Percentiles rank a stretch among this genome's conserved stretches.
phyloP scores from a whole-genome alignment of 2,888 invertebrate species.

The Apodemia hepburni region DNA sequence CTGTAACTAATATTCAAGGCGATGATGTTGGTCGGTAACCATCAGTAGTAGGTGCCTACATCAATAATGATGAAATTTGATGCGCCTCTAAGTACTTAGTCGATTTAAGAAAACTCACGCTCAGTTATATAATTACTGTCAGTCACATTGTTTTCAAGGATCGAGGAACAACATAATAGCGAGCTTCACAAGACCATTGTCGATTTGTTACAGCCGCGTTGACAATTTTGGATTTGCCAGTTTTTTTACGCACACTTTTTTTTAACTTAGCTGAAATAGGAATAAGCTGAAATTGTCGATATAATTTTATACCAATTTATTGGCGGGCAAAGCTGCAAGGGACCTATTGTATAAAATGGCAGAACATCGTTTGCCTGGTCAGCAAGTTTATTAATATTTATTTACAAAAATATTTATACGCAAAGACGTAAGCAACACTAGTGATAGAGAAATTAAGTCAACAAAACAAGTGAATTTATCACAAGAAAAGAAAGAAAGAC shows the following conservation, averaged over 20 bases:
- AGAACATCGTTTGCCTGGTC: too few relatives aligned
- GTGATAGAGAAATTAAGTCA: slow-evolving; percentile 6
- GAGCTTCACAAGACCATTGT: slow-evolving; percentile 42
- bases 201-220: slow-evolving; percentile 45
- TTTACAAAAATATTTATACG: not conserved
- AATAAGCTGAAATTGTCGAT: too few relatives aligned
- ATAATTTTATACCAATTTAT: too few relatives aligned
- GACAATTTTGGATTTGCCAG: slow-evolving; percentile 36
- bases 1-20: too few relatives aligned
- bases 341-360: too few relatives aligned
- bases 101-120: not conserved
- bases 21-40: too few relatives aligned
- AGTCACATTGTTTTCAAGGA: not conserved
- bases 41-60: not conserved
- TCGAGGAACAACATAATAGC: slow-evolving; percentile 22
- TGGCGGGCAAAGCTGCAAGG: too few relatives aligned
- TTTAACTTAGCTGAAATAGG: too few relatives aligned
- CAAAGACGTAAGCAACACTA: not conserved
- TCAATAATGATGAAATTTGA: not conserved
- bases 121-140: not conserved
- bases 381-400: too few relatives aligned
- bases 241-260: slow-evolving; percentile 9
- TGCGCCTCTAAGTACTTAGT: not conserved
- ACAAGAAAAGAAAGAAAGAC: slow-evolving; percentile 20
- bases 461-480: slow-evolving; percentile 1